Evolutionary conservation across 2,113 vertebrate species (phyloP), one percentile per base, ranked within the genome.

Genomic region (Bubo scandiacus): DNA sequence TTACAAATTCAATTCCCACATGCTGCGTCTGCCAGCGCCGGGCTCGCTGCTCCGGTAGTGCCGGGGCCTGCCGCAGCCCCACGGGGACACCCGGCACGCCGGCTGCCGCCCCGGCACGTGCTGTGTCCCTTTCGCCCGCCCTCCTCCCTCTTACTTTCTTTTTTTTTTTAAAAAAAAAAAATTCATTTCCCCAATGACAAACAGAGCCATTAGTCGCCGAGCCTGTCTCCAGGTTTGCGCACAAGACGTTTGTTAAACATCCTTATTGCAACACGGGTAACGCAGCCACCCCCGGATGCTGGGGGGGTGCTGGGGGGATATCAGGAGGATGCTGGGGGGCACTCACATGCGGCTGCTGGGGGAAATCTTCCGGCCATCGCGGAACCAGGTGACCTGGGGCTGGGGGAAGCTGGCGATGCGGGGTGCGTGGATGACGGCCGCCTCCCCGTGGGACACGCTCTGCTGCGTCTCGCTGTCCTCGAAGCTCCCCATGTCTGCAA

Each of bases 361-460:
- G 3, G 99, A 99, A 75, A 99, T 99, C 97, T 99, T 99, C 52
- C 99, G 98, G 8, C 99, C 99, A 0, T 99, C 99, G 1, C 99
- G 98, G 97, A 99, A 99, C 99, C 99, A 99, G 61, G 99, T 99
- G 97, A 99, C 99, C 96, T 99, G 99, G 0, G 99, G 99, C 77
- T 98, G 99, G 19, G 99, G 99, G 96, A 99, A 99, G 97, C 99
- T 99, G 98, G 98, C 98, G 54, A 99, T 99, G 90, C 94, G 98
- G 0, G 99, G 99, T 0, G 99, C 99, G 0, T 42, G 97, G 95
- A 99, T 97, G 26, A 99, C 98, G 0, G 99, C 99, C 0, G 99
- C 99, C 72, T 99, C 99, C 18, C 99, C 99, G 21, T 99, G 99
- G n/a, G 99, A 99, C 82, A 99, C 98, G 0, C 98, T 98, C 97